These are phyloP conservation scores for Poeciliopsis gracilis DNA, from an alignment of 2,797 vertebrate species.

Conservation along the genomic window DNA sequence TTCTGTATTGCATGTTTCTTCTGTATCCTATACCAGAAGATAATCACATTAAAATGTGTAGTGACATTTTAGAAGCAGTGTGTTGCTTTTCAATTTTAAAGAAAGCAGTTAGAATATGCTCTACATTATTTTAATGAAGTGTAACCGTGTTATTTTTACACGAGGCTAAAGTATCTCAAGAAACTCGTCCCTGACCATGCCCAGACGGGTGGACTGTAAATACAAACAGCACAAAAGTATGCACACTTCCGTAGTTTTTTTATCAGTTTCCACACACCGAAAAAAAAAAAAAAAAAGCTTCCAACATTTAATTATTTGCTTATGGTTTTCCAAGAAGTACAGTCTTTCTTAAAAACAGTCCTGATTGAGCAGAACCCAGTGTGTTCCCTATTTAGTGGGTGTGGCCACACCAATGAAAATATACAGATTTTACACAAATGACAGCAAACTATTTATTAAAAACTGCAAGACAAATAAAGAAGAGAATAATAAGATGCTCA, in stretches of 20 bases:
- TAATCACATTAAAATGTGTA: neutral
- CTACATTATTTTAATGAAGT: neutral
- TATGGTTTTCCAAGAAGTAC: neutral
- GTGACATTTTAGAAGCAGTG: neutral
- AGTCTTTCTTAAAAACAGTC: neutral
- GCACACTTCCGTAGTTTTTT: neutral
- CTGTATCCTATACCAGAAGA: neutral
- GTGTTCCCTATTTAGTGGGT: conserved; percentile 10
- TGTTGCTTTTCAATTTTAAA: neutral
- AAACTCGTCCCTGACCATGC: neutral
- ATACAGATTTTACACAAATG: neutral
- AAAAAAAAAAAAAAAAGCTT: neutral
- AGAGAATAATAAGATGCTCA: conserved; percentile 6
- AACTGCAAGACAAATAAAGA: neutral
- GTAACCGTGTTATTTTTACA: neutral
- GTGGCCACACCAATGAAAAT: conserved; percentile 8
- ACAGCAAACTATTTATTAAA: neutral
- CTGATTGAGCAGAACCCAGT: neutral
- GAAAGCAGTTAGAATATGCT: neutral
- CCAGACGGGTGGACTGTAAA: neutral
- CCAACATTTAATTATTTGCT: neutral
- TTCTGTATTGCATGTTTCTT: neutral
- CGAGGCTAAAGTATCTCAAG: neutral
- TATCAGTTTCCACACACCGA: neutral
- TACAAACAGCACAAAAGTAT: neutral